Base-by-base conservation (phyloP, 2,113 vertebrate species). In the Microtus ochrogaster region DNA sequence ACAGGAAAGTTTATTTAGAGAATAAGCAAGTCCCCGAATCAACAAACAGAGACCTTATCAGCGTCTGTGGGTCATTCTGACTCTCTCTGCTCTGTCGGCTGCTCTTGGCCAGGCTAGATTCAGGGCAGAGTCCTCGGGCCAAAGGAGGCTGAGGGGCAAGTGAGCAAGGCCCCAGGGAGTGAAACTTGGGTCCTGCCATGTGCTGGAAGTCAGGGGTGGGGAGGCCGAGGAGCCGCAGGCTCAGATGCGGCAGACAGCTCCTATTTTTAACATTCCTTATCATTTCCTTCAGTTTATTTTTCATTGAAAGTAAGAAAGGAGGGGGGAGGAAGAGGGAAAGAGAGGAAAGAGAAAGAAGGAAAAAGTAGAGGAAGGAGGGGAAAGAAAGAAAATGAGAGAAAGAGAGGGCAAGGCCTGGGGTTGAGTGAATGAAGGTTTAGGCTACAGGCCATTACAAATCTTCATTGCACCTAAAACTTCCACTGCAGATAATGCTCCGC, bases 181-280 rank as follows among this genome's bases (percentile, higher is more conserved):
- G 28, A 30, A 49, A 88, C 89, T 73, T 90, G 89, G 77, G 91
- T 83, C 95, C 86, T 94, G 94, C 95, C 92, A 55, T 96, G 94
- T 55, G 96, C 91, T 91, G 55, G 94, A 47, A 90, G 91, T 83
- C 89, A 68, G 8, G 61, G 92, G 21, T 88, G 36, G 77, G 30
- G 65, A 93, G 58, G 81, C 52, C 5, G 21, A 94, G 58, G 63
- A 91, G 85, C 91, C 74, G 70, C 76, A 65, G 44, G 73, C 76
- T 44, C 47, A 39, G 92, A 95, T 21, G 5, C 28, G 58, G 52
- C 33, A 63, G 55, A 70, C 79, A 49, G 81, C n/a, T 97, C 96
- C 91, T 97, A 93, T 97, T 98, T 98, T 94, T 95, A 96, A 97
- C 96, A 58, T 73, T 82, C 39, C 41, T 91, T 97, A 97, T 96